phyloP scores from a whole-genome alignment of 2,797 vertebrate genomes.

The Danio albolineatus region DNA sequence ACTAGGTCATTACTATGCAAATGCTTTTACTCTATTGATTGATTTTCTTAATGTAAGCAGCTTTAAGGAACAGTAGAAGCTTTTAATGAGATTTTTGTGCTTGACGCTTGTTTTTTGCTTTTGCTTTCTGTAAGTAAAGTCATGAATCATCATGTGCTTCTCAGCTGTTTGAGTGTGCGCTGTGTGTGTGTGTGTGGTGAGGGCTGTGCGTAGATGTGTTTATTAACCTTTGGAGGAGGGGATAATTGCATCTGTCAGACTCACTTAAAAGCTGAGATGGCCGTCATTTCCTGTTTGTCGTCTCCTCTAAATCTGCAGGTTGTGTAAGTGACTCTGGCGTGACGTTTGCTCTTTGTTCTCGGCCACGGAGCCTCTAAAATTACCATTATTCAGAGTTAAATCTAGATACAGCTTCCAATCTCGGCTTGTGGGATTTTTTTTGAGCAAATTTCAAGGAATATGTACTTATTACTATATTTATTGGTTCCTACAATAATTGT shows the following conservation, averaged over 20 bases:
- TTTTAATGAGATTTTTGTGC: constrained; percentile 12
- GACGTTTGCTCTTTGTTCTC: constrained; percentile 34
- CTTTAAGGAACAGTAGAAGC: constrained; percentile 14
- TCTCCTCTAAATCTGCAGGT: constrained; percentile 62
- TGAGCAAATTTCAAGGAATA: no score
- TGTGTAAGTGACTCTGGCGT: constrained; percentile 49
- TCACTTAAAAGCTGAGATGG: constrained; percentile 72
- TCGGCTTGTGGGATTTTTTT: no score
- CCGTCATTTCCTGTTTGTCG: constrained; percentile 73
- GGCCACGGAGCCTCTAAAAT: neutral
- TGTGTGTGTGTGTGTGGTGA: constrained; percentile 6
- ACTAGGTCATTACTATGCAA: neutral
- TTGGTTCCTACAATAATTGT: no score
- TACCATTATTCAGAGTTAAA: neutral
- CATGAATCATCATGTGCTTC: constrained; percentile 36
- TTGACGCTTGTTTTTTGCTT: neutral
- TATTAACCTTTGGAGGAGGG: constrained; percentile 75
- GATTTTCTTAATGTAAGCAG: neutral
- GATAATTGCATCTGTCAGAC: constrained; percentile 80
- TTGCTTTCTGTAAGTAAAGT: constrained; percentile 38
- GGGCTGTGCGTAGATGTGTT: constrained; percentile 72
- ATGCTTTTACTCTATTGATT: constrained; percentile 1
- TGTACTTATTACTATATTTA: no score
- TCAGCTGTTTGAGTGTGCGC: constrained; percentile 30
- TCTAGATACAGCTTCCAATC: no score